Base-by-base conservation (phyloP, 2,113 vertebrate species). In the Protobothrops flavoviridis region DNA sequence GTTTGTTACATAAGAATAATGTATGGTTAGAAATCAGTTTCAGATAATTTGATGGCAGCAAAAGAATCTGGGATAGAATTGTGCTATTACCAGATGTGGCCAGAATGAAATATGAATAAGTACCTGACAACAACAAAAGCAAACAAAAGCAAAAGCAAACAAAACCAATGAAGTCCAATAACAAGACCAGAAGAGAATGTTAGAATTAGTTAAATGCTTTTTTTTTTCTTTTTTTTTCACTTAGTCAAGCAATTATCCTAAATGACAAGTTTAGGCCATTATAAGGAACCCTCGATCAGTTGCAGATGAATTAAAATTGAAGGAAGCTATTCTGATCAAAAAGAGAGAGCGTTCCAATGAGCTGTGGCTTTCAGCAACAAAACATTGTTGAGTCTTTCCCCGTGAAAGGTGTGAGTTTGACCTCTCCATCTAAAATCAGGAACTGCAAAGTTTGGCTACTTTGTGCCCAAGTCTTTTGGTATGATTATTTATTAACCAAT, bases 21-120 rank as follows among this genome's bases (percentile, higher is more conserved):
- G 81, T 87, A 33, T n/a, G 69, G 39, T 17, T 9, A 87, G 12
- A 91, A 93, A 90, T 94, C 17, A 24, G 56, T 94, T 92, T 91
- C 52, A 95, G 43, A 95, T 93, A 56, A 81, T 94, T 23, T 94
- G 2, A n/a, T 93, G 0, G 5, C 21, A 94, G 89, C 23, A 56
- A 95, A 90, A 24, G 89, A 53, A 92, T 24, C n/a, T 86, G 24
- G 13, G 39, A 21, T 26, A 91, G 24, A 91, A 86, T 4, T 85
- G 53, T 29, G 7, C 39, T 81, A 12, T 57, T 43, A 85, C 2
- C 52, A 91, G 45, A 57, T 43, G 12, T 11, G 20, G 29, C 9
- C 26, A 48, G 39, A 12, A 21, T 91, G 53, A 59, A 87, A 57
- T 91, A 59, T 48, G 43, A n/a, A 61, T 29, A 85, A 0, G 1